A percentile compares a stretch with the other conserved stretches of the same genome.
Evolutionary conservation across 2,888 invertebrate genomes (phyloP).

Genomic region (Eupithecia tripunctaria): DNA sequence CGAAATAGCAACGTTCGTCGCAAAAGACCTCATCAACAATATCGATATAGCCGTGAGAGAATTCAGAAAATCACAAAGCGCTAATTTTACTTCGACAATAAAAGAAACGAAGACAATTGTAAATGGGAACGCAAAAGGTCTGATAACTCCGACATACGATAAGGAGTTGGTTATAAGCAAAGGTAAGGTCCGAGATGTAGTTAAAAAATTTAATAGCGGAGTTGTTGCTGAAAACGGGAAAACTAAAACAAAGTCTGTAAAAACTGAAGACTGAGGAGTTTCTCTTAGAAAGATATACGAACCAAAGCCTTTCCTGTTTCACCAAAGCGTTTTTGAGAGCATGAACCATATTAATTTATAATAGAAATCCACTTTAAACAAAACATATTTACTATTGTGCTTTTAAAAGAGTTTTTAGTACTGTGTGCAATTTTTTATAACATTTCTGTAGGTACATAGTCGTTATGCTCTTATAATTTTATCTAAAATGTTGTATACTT

Average conservation of each 20-base stretch:
- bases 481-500: conserved; percentile 4
- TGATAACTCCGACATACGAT: conserved; percentile 76
- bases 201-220: conserved; percentile 74
- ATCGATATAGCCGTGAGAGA: conserved; percentile 75
- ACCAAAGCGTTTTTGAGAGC: neutral
- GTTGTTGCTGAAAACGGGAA: conserved; percentile 53
- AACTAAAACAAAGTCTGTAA: conserved; percentile 54
- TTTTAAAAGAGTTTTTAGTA: neutral
- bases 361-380: neutral
- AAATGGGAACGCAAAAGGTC: conserved; percentile 67
- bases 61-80: conserved; percentile 75
- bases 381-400: neutral
- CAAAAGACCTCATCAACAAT: conserved; percentile 78
- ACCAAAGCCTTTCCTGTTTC: neutral
- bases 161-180: conserved; percentile 78
- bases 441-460: neutral
- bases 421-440: neutral
- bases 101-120: conserved; percentile 52
- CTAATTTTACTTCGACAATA: conserved; percentile 56
- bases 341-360: neutral
- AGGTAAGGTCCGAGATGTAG: conserved; percentile 80
- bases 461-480: neutral
- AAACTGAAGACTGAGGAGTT: conserved; percentile 59
- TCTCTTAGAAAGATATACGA: neutral
- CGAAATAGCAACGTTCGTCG: conserved; percentile 78